Evolutionary conservation across 2,888 invertebrate species (phyloP), one percentile per base, ranked within the genome.

Genomic region (Rhimphoctona megacephalus): DNA sequence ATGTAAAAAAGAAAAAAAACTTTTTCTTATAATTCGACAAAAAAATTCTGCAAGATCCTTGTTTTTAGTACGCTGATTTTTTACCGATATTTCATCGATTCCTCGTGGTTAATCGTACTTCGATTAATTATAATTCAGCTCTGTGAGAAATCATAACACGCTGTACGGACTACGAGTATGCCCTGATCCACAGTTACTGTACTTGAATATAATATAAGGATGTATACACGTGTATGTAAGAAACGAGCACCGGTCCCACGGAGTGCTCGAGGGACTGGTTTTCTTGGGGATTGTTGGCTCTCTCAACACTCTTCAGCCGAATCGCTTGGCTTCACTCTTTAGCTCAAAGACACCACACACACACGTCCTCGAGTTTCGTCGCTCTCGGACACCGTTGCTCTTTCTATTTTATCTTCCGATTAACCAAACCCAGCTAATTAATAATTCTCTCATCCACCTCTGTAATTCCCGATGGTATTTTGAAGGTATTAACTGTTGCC

Each of bases 211-310:
- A 36, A 36, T 36, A 36, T 36, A 36, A 7, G 7, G 36, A 36
- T n/a, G n/a, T n/a, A 46, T 33, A 36, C 49, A 25, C 9, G 43
- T 22, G 33, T 39, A 72, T 46, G 66, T 46, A 36, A 74, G 66
- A 30, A 82, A 79, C 69, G 79, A 54, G 67, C 76, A 70, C 64
- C 84, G 84, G 78, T 86, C 81, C 74, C 86, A 86, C 81, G 86
- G 86, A 85, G 82, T 85, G 84, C 86, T 85, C 79, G 69, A 76
- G 84, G 57, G 85, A 84, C 86, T 81, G 86, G 84, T 86, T 86
- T 85, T 76, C 67, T 79, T 25, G 69, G 57, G 79, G 43, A 72
- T 69, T 81, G 54, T 66, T 46, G 80, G 67, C 73, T 66, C 81
- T 57, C 74, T 78, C 84, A 39, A 54, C 54, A 52, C 43, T 81